phyloP scores from a whole-genome alignment of 2,113 vertebrate species.

The Engraulis encrasicolus region DNA sequence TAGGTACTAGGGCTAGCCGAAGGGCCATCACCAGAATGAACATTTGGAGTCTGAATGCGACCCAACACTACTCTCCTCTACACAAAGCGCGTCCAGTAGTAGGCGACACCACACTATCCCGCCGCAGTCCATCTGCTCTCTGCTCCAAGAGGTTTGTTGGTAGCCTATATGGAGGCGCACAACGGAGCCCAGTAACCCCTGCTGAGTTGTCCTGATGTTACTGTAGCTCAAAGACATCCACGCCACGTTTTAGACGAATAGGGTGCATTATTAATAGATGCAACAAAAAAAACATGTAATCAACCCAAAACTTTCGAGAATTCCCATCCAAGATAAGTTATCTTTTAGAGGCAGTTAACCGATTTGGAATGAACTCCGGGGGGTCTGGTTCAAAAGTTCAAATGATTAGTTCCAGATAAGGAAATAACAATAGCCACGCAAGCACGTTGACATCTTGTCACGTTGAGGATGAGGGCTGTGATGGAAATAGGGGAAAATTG shows the following conservation, averaged over 20 bases:
- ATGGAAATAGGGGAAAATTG: neutral
- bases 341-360: neutral
- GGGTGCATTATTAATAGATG: neutral
- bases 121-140: neutral
- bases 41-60: neutral
- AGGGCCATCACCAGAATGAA: neutral
- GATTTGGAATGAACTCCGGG: neutral
- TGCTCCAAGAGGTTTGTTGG: neutral
- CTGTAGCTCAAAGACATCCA: neutral
- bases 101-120: neutral
- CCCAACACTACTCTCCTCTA: too few species aligned
- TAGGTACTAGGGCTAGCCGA: neutral
- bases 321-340: neutral
- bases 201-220: neutral
- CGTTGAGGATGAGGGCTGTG: neutral
- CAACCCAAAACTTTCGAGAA: neutral
- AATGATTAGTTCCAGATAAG: conserved; percentile 7
- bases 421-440: neutral
- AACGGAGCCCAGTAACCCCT: too few species aligned
- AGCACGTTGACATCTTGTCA: neutral
- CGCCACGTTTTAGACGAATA: neutral
- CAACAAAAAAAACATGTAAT: neutral
- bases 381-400: conserved; percentile 16
- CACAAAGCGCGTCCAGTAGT: neutral
- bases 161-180: neutral